Conservation (phyloP, 2,888 invertebrate species). For the Lamellibrachia satsuma region DNA sequence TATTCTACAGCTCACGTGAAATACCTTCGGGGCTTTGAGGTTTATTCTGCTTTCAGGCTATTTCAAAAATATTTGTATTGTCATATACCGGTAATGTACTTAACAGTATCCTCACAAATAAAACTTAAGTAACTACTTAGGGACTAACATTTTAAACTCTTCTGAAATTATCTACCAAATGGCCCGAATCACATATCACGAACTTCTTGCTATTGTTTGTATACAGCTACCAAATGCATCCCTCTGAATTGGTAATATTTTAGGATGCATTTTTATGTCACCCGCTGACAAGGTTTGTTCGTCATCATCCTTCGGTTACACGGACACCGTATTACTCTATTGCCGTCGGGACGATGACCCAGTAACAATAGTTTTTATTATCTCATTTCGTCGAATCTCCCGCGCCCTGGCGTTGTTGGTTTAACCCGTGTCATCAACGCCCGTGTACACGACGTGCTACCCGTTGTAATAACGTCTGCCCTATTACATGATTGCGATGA, state of each 20-base stretch:
- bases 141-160: neutral
- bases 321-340: too few species aligned
- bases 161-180: neutral
- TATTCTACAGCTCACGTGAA: neutral
- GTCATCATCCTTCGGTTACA: neutral
- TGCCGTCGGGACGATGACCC: conserved; percentile 3
- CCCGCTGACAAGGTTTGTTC: neutral
- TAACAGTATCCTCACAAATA: neutral
- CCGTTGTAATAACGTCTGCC: neutral
- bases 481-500: neutral
- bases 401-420: neutral
- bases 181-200: neutral
- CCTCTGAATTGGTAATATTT: neutral
- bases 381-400: neutral
- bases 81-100: neutral
- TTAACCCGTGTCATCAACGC: neutral
- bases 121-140: neutral
- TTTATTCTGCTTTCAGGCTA: neutral
- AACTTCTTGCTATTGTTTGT: neutral
- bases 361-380: neutral
- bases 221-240: neutral
- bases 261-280: neutral
- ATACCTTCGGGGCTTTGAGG: neutral
- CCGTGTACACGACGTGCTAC: neutral
- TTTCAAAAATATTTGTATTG: neutral